These are phyloP conservation scores for Rhogogaster chlorosoma DNA, from an alignment of 2,888 invertebrate species.

Conservation along the genomic window DNA sequence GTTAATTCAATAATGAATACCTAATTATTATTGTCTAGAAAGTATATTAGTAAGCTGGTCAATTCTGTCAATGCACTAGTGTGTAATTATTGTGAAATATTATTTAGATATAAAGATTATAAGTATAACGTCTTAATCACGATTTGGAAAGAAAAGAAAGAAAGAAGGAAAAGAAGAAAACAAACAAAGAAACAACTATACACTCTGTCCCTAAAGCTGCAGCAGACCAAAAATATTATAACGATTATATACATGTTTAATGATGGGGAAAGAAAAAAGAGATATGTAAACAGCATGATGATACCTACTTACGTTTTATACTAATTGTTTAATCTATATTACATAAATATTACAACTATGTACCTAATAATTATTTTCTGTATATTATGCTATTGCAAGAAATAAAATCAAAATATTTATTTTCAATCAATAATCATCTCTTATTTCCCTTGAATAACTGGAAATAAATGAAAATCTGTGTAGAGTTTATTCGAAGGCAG, in stretches of 20 bases:
- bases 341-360: conserved; percentile 59
- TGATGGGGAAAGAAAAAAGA: neutral
- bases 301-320: conserved; percentile 58
- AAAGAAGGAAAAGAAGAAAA: too few relatives aligned
- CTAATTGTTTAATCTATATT: conserved; percentile 62
- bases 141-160: too few relatives aligned
- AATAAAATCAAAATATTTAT: conserved; percentile 70
- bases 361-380: conserved; percentile 59
- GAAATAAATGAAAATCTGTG: neutral
- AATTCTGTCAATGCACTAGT: conserved; percentile 21
- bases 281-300: neutral
- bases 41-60: neutral
- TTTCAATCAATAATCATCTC: conserved; percentile 57
- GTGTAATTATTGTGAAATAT: conserved; percentile 5
- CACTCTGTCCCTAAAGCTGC: conserved; percentile 24
- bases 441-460: neutral
- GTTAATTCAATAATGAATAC: conserved; percentile 61
- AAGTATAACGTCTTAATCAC: conserved; percentile 1
- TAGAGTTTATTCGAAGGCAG: neutral
- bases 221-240: conserved; percentile 48
- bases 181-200: neutral
- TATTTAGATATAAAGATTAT: conserved; percentile 30
- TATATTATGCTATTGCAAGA: conserved; percentile 55
- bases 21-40: conserved; percentile 30
- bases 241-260: neutral